Base-by-base conservation (phyloP, 2,113 vertebrate species). In the Pholis gunnellus region DNA sequence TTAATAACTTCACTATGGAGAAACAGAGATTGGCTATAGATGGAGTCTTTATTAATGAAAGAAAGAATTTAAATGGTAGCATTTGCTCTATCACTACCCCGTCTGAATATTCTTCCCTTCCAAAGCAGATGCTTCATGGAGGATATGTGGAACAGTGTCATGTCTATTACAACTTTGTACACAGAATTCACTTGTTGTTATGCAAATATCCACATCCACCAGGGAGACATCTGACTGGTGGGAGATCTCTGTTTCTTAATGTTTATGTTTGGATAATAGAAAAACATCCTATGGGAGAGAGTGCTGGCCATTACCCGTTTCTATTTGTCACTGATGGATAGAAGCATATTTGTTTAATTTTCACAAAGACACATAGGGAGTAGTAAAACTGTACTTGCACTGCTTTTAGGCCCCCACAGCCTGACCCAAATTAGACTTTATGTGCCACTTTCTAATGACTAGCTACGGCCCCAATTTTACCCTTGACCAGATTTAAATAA, bases 391-490 rank as follows among this genome's bases (percentile, higher is more conserved):
- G 52, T 65, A 71, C 78, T 89, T 68, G 57, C 48, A 72, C 73
- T 50, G 78, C 72, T 86, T 82, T 87, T 72, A 85, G 87, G 76
- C 73, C 88, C 88, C 87, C 87, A 42, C 87, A 87, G 82, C 75
- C 67, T 82, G 82, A 87, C 85, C 90, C 85, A 86, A 94, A 94
- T 93, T 86, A 92, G 89, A 92, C 87, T 88, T 75, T 72, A 87
- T 90, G 82, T 80, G 86, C 83, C 86, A 87, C 72, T 89, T 92
- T 83, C 85, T 95, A 95, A 95, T 95, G 88, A 95, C 80, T 91
- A 87, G 92, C 84, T 94, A 88, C 31, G 74, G 84, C 74, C 85
- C 86, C 91, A 93, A 87, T 93, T 92, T 93, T 89, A 91, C 90
- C 85, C 88, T 89, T 90, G 84, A 89, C 87, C 79, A 87, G 82